These are phyloP conservation scores for Poecilia latipinna DNA, from an alignment of 2,113 vertebrate genomes.

Conservation along the genomic window DNA sequence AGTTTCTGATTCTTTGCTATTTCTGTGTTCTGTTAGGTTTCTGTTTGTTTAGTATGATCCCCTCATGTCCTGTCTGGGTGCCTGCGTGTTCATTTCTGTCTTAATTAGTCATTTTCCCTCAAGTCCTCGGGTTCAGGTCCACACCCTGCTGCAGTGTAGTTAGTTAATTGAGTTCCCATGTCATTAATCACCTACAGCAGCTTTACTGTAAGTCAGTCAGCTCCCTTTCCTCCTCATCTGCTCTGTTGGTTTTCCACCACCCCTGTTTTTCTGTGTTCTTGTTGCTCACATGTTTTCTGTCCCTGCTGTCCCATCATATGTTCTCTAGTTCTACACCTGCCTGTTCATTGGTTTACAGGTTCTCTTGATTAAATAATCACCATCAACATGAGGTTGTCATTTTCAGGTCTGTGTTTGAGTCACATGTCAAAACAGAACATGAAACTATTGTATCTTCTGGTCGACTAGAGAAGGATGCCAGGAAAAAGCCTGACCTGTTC, in stretches of 20 bases:
- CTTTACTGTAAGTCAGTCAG: neutral
- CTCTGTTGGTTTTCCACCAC: neutral
- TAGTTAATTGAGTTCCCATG: neutral
- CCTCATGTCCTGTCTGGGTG: neutral
- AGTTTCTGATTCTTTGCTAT: neutral
- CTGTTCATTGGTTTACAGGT: neutral
- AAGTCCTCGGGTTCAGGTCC: neutral
- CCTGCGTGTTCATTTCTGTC: neutral
- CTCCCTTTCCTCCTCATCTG: neutral
- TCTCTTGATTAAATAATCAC: neutral
- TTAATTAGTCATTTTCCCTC: neutral
- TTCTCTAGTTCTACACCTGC: neutral
- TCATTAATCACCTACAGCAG: neutral
- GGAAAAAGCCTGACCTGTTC: no score
- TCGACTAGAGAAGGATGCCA: no score
- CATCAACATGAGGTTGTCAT: neutral
- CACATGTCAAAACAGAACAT: neutral
- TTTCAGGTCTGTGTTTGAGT: neutral
- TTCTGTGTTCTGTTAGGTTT: neutral
- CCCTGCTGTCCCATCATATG: neutral
- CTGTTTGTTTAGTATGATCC: neutral
- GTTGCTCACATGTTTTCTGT: no score
- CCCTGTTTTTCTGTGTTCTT: neutral
- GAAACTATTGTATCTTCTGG: neutral
- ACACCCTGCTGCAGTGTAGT: neutral